Conservation (phyloP, 2,113 vertebrate genomes). For the Corydoras sp. region DNA sequence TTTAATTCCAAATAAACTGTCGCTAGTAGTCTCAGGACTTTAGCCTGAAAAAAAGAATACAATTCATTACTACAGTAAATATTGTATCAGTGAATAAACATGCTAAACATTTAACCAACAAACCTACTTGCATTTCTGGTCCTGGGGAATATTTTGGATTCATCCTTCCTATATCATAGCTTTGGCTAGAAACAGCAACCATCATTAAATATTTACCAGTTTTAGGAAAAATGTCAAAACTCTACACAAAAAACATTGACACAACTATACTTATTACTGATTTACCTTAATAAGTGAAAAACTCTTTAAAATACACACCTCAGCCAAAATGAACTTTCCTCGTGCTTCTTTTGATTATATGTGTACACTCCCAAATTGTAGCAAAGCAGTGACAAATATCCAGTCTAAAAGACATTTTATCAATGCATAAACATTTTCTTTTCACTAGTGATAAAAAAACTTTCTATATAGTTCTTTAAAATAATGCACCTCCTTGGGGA, state of each 20-base stretch:
- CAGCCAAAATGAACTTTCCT: slow-evolving; percentile 85
- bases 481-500: slow-evolving; percentile 77
- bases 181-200: slow-evolving; percentile 34
- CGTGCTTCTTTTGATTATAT: slow-evolving; percentile 68
- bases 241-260: too few species aligned
- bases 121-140: slow-evolving; percentile 74
- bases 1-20: slow-evolving; percentile 81
- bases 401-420: slow-evolving; percentile 61
- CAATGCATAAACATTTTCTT: background rate
- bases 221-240: too few species aligned
- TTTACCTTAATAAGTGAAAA: background rate
- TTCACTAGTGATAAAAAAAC: background rate
- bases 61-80: background rate
- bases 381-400: slow-evolving; percentile 80
- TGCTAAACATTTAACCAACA: too few species aligned
- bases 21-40: slow-evolving; percentile 78
- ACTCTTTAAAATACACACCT: slow-evolving; percentile 68
- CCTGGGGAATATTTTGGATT: slow-evolving; percentile 61
- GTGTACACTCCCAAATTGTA: slow-evolving; percentile 87
- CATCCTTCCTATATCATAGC: slow-evolving; percentile 82
- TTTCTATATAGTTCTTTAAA: background rate
- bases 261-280: background rate
- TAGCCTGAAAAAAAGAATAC: slow-evolving; percentile 70
- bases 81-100: too few species aligned
- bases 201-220: too few species aligned